Percentiles rank a stretch among this genome's conserved stretches.
Conservation (phyloP, 2,888 invertebrate species). For the Heliconius charithonia region DNA sequence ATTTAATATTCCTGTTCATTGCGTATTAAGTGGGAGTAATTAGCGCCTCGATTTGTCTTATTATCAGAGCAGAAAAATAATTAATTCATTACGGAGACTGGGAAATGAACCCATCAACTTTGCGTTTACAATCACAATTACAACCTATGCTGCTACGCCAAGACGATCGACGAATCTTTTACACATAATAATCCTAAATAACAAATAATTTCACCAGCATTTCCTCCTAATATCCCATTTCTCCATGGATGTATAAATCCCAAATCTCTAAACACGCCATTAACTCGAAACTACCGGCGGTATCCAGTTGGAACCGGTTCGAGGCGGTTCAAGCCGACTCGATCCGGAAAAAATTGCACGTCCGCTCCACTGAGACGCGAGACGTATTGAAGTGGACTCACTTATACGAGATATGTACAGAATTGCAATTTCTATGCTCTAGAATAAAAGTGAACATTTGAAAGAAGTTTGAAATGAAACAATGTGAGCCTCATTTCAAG, state of each 20-base stretch:
- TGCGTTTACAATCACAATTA: too few relatives aligned
- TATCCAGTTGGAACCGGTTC: conserved; percentile 30
- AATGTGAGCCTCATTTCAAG: background rate
- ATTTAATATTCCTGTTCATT: too few relatives aligned
- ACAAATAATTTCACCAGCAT: conserved; percentile 3
- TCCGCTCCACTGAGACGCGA: conserved; percentile 29
- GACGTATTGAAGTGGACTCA: conserved; percentile 36
- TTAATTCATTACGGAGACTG: too few relatives aligned
- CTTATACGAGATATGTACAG: conserved; percentile 29
- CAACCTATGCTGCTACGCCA: too few relatives aligned
- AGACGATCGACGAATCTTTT: background rate
- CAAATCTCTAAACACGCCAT: conserved; percentile 37
- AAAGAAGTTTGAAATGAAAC: background rate
- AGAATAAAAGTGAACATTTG: conserved; percentile 22
- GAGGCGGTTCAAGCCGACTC: conserved; percentile 29
- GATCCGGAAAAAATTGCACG: conserved; percentile 39
- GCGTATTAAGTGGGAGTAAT: background rate
- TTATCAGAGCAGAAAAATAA: background rate
- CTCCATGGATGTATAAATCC: conserved; percentile 20
- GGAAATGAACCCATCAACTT: too few relatives aligned
- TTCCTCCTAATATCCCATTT: conserved; percentile 17
- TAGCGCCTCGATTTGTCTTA: background rate
- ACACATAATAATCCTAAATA: background rate
- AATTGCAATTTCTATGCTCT: conserved; percentile 18
- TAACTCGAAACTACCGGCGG: conserved; percentile 35